phyloP scores from a whole-genome alignment of 2,888 invertebrate species.

The Melieria picta region DNA sequence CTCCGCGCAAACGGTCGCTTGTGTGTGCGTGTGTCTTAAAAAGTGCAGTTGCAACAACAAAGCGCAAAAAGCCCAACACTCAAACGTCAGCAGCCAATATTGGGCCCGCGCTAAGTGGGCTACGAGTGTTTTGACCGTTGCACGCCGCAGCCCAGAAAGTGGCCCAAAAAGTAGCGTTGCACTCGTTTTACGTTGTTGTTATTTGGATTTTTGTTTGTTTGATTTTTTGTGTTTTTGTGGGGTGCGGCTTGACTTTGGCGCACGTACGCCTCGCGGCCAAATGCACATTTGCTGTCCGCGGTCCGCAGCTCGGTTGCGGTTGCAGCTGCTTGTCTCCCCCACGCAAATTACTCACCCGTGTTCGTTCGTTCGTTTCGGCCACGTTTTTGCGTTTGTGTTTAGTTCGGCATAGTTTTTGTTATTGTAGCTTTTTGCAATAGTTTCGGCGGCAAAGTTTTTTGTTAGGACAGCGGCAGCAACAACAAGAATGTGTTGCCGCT shows the following conservation, averaged over 20 bases:
- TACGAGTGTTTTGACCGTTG: background rate
- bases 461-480: too few relatives aligned
- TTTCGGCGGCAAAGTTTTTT: background rate
- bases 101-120: too few relatives aligned
- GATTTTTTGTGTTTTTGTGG: conserved; percentile 21
- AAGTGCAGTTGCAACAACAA: too few relatives aligned
- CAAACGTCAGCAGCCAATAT: too few relatives aligned
- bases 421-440: background rate
- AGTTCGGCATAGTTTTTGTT: background rate
- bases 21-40: too few relatives aligned
- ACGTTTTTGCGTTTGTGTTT: conserved; percentile 19
- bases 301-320: conserved; percentile 11
- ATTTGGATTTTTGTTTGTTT: conserved; percentile 4
- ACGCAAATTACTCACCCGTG: conserved; percentile 32
- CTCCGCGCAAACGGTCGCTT: too few relatives aligned
- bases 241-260: conserved; percentile 42
- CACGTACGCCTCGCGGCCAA: conserved; percentile 43
- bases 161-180: conserved; percentile 27
- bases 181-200: conserved; percentile 25
- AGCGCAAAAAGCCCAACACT: too few relatives aligned
- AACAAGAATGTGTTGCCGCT: too few relatives aligned
- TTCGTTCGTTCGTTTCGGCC: conserved; percentile 1
- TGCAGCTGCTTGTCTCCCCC: conserved; percentile 21
- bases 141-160: conserved; percentile 18
- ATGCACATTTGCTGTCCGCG: conserved; percentile 18